A percentile compares a stretch with the other conserved stretches of the same genome.
Conservation (phyloP, 1,140 invertebrate genomes). For the Drosophila dunni region DNA sequence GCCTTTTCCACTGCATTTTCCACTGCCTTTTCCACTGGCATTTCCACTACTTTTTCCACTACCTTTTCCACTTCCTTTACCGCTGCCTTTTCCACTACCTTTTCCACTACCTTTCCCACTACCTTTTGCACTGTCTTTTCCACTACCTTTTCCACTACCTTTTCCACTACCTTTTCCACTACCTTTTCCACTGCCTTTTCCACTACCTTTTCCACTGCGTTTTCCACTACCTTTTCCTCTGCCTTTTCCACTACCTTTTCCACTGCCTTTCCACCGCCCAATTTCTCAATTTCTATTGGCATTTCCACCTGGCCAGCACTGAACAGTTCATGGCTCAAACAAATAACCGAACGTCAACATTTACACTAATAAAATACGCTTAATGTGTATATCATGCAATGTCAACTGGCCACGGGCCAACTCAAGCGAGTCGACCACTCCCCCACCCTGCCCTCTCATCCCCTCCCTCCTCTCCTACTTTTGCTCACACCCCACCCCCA, state of each 20-base stretch:
- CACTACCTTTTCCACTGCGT: no score
- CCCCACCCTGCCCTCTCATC: neutral
- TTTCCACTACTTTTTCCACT: no score
- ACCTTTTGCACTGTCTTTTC: no score
- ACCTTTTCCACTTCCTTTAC: no score
- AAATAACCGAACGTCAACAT: slow-evolving; percentile 72
- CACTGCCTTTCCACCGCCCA: slow-evolving; percentile 44
- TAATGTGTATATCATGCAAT: slow-evolving; percentile 70
- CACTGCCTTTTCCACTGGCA: slow-evolving; percentile 32
- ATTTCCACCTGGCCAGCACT: slow-evolving; percentile 61
- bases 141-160: no score
- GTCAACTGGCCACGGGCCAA: slow-evolving; percentile 42
- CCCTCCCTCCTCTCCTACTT: neutral
- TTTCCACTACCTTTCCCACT: no score
- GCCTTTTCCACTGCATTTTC: no score
- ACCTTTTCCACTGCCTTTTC: no score
- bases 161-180: no score
- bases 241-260: no score
- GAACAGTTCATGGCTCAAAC: slow-evolving; percentile 47
- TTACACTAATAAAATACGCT: slow-evolving; percentile 75
- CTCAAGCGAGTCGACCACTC: slow-evolving; percentile 33
- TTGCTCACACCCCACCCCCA: neutral
- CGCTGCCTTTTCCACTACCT: no score
- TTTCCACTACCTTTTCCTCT: no score
- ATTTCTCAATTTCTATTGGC: slow-evolving; percentile 51